Base-by-base conservation (phyloP, 2,888 invertebrate genomes). In the Elmis aenea region DNA sequence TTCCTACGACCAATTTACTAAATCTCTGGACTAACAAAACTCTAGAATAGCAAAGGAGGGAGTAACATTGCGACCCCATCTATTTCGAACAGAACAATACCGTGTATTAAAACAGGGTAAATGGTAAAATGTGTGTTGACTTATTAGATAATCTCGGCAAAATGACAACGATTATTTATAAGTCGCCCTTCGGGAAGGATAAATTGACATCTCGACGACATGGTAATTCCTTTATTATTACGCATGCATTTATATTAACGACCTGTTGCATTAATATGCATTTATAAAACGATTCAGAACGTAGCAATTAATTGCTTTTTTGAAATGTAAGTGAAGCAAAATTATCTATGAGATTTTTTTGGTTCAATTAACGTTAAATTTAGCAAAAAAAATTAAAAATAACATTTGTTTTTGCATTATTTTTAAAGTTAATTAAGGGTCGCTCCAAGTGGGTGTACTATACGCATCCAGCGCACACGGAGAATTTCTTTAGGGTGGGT, bases 111-210 rank as follows among this genome's bases (percentile, higher is more conserved):
- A 43, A 24, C 22, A 32, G 37, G 30, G 41, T 54, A 54, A 59
- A 62, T 62, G 59, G 57, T 54, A 52, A 55, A 57, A 57, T 54
- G 55, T 55, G 51, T 66, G 66, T 67, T 67, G 65, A 65, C 65
- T 61, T 63, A 60, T 63, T 62, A 59, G 65, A 59, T 67, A 59
- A 67, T 64, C 66, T 59, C 50, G 47, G 48, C 50, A 46, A 56
- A 63, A 64, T 65, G 64, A 64, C 62, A 63, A 61, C 57, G 59
- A 58, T 62, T 61, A 63, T 62, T 63, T 60, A 57, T 51, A 51
- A 46, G 45, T 48, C 48, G 43, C 46, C 49, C 49, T 50, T 38
- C 38, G 42, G 47, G 46, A 38, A 27, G 24, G 30, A 34, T 29
- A 25, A 43, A 36, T 37, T 46, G 46, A 46, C 46, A 46, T 45